Base-by-base conservation (phyloP, 2,888 invertebrate species). In the Mylabris sibirica region DNA sequence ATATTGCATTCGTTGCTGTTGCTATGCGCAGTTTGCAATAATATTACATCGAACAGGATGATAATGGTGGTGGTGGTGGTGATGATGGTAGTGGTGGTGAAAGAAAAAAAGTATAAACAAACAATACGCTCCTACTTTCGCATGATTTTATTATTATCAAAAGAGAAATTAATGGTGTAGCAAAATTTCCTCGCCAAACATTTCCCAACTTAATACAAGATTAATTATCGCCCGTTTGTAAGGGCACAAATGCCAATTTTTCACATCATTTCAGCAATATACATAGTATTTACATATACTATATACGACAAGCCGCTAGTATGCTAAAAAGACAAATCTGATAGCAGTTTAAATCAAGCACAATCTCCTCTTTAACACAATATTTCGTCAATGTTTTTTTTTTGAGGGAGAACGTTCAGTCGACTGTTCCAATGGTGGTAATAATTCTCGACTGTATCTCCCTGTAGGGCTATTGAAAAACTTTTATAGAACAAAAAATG, bases 1-100 rank as follows among this genome's bases (percentile, higher is more conserved):
- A n/a, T 9, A 20, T 38, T 70, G 67, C 70, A 67, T 64, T 67
- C 38, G 60, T 35, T 59, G 66, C 67, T 70, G 70, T 70, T 70
- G 67, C 70, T 70, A 70, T 70, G 70, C 67, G 67, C 70, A 41
- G 49, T 38, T 17, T 65, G 60, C 65, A 65, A 59, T 65, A 65
- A 60, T 44, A 30, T 44, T 44, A 44, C 1, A 8, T 1, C n/a
- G 44, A 44, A n/a, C 4, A 44, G 44, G 44, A n/a, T 17, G 44
- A 17, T n/a, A 17, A 44, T 30, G 4, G 30, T 30, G 30, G n/a
- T n/a, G n/a, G n/a, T n/a, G n/a, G n/a, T n/a, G n/a, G n/a, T n/a
- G n/a, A n/a, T n/a, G n/a, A n/a, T n/a, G n/a, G n/a, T n/a, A n/a
- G n/a, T n/a, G n/a, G n/a, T n/a, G n/a, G n/a, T n/a, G n/a, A n/a